Evolutionary conservation across 2,888 invertebrate genomes (phyloP), one percentile per base, ranked within the genome.

Genomic region (Orchesella flavescens): DNA sequence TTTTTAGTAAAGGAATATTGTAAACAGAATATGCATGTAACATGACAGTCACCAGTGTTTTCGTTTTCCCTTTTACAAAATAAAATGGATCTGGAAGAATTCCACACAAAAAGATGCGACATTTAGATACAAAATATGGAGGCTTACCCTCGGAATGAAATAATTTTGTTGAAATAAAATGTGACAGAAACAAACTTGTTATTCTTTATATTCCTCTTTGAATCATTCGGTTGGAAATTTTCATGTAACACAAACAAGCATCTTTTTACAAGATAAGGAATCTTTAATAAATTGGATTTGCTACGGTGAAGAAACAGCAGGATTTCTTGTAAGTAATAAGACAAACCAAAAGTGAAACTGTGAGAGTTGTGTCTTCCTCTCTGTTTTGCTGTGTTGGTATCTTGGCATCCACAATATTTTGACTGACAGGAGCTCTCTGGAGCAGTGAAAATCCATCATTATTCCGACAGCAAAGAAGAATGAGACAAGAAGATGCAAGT

Each of bases 141-240:
- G n/a, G 53, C 23, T 63, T 34, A 34, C 34, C 3, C 3, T 34
- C 2, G 63, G 49, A 71, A 78, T 78, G 55, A 19, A 68, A 80
- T 80, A 80, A 80, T 73, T 80, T 80, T 80, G 74, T 74, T 80
- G 59, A 68, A 80, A 80, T 74, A 55, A 80, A 80, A 74, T 59
- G 73, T 80, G 80, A 80, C 80, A 80, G 80, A 74, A 73, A 34
- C 80, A 80, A 65, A 59, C 73, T 74, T 68, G 73, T 75, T 78
- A 66, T 76, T 34, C 34, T 68, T 72, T 61, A 73, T 80, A 44
- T 57, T 55, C 23, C 68, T 59, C 49, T 12, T 68, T 24, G 23
- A 69, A 69, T 78, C 61, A 55, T 68, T 57, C 69, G 21, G 76
- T 76, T 76, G 13, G 15, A 65, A 75, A 65, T n/a, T 46, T 49